Base-by-base conservation (phyloP, 2,797 vertebrate species). In the Meda fulgida region DNA sequence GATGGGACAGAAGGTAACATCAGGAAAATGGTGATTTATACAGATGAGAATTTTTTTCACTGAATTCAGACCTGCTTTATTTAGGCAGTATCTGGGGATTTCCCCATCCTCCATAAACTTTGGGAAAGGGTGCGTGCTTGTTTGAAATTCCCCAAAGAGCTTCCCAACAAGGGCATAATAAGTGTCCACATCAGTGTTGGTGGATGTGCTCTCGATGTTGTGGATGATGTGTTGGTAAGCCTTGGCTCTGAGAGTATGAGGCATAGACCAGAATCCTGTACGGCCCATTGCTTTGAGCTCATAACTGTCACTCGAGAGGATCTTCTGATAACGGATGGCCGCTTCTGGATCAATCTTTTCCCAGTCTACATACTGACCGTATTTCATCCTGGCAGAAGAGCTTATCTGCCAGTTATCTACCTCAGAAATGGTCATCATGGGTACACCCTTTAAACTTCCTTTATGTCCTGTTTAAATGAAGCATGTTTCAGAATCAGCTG, bases 361-460 rank as follows among this genome's bases (percentile, higher is more conserved):
- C 95, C 96, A 96, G 78, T 97, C 96, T 87, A 97, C 97, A 72
- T 96, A 97, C 86, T 95, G 94, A 1, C 96, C 95, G 0, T 94
- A 94, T 89, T 95, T 95, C 92, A 92, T 93, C 6, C 94, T 92
- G 0, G 94, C 91, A 34, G 87, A 90, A 9, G 92, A 89, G 6
- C 91, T 89, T 0, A 94, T 95, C 84, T 97, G 93, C 97, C 95
- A 96, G 38, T 92, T 93, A 88, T 96, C 95, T 0, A 88, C 92
- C 87, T 96, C 95, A 0, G 94, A 91, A 0, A 95, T 96, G 81
- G 96, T 95, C 77, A 96, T 92, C 87, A 97, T 93, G 0, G 92
- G 92, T 70, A 92, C 88, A 16, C 90, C 51, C 80, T 91, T 94
- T 29, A 89, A 86, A 81, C 63, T 91, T 19, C 90, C 89, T 91